Evolutionary conservation across 2,113 vertebrate genomes (phyloP), one percentile per base, ranked within the genome.

Genomic region (Plecotus auritus): DNA sequence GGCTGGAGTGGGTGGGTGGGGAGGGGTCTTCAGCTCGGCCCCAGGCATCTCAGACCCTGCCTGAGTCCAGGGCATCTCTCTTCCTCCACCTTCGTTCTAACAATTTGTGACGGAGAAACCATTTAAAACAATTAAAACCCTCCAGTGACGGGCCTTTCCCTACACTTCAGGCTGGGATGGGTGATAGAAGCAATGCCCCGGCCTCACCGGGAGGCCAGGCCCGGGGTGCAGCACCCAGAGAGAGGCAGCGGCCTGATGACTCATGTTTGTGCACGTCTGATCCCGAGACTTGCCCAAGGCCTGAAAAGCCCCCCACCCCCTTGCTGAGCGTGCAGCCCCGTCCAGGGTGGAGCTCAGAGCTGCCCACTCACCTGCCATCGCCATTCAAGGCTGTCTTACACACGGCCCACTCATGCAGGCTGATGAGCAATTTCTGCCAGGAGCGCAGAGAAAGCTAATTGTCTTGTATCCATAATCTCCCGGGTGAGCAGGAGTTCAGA

Each of bases 361-460:
- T 51, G 70, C 95, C 97, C 89, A 76, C 93, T 90, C 88, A 49
- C 83, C 80, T 74, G 69, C 70, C 85, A 70, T 45, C 54, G 12
- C 82, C 40, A 9, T 32, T 66, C 73, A 77, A 35, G 72, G 54
- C 37, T 74, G 86, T 64, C 88, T 90, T 84, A 81, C 77, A 81
- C 83, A 23, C 2, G 67, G 83, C 94, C 88, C 59, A 85, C 91
- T 88, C 93, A 18, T 0, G 37, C 69, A 13, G 37, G 69, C 66
- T 83, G 56, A 89, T 78, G 35, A 89, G 80, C 70, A 30, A 30
- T 82, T 81, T 70, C 88, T 88, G 72, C 72, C 0, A 3, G 54
- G 83, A 94, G 84, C 77, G 81, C 78, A n/a, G 89, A 85, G 86
- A 86, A 95, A 96, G 76, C 66, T 9, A 86, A 81, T 64, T 82